Evolutionary conservation across 1,140 invertebrate genomes (phyloP), one percentile per base, ranked within the genome.

Genomic region (Drosophila sproati): DNA sequence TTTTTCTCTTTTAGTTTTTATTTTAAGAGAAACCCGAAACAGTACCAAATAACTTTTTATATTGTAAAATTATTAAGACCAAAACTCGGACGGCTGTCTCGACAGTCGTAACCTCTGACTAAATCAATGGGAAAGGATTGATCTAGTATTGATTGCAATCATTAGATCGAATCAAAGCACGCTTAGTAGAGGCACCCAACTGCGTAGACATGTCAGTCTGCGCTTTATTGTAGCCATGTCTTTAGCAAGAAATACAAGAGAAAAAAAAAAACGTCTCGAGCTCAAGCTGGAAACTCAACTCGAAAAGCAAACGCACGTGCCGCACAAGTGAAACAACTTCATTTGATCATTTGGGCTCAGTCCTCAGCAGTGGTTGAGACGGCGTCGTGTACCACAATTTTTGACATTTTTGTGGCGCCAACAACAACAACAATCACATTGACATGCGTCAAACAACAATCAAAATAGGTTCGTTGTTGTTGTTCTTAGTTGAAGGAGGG

Each of bases 401-500:
- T 88, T 88, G 83, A 88, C 83, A 87, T 89, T 87, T 87, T 87
- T 88, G 82, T 87, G 82, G 82, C 82, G 82, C 82, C 82, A 87
- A 71, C 74, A 66, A 67, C 41, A 10, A 37, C 78, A 68, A 73
- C 71, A 39, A 62, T 70, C 56, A 77, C 78, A 78, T 81, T 89
- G 83, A 88, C 83, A 89, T 88, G 85, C 85, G 85, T 88, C 85
- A 88, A 88, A 89, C 83, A 88, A 88, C 83, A 88, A 87, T 87
- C 83, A 87, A 87, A 87, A 88, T 87, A 83, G 77, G 82, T 80
- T 79, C 76, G 72, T 51, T 77, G 57, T 43, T 51, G 35, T 66
- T 66, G 28, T 60, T 64, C 55, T 57, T 61, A 12, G 48, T 55
- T 51, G 2, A 31, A 8, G 20, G 12, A 12, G 2, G 31, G 7